Evolutionary conservation across 2,113 vertebrate species (phyloP).

Genomic region (Serilophus lunatus): DNA sequence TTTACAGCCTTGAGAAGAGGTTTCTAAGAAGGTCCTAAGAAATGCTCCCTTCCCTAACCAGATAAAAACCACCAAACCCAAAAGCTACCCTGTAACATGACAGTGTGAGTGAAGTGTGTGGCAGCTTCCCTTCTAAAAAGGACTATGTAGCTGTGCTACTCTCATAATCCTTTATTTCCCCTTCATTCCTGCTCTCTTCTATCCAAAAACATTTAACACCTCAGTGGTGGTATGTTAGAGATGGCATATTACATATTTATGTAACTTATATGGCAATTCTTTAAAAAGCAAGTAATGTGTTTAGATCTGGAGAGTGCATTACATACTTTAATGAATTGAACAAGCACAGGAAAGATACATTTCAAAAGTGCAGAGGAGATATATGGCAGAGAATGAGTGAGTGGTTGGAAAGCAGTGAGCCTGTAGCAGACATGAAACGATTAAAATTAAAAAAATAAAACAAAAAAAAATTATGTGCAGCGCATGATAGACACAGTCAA

Average conservation of each 20-base stretch:
- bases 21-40: neutral
- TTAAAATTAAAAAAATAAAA: neutral
- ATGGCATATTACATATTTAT: neutral
- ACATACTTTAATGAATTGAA: neutral
- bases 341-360: rapidly evolving
- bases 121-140: neutral
- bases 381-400: neutral
- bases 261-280: neutral
- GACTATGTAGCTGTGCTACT: neutral
- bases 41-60: neutral
- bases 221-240: neutral
- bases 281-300: neutral
- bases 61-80: neutral
- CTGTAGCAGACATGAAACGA: neutral
- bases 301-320: neutral
- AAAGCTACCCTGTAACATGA: neutral
- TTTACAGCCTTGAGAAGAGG: neutral
- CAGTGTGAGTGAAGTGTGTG: neutral
- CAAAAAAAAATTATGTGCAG: neutral
- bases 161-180: neutral
- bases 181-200: neutral
- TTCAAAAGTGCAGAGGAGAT: neutral
- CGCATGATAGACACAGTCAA: neutral
- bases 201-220: neutral
- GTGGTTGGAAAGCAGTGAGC: neutral